Percentiles rank a stretch among this genome's conserved stretches.
These are phyloP conservation scores for Lutraria lutraria DNA, from an alignment of 2,888 invertebrate species.

Conservation along the genomic window DNA sequence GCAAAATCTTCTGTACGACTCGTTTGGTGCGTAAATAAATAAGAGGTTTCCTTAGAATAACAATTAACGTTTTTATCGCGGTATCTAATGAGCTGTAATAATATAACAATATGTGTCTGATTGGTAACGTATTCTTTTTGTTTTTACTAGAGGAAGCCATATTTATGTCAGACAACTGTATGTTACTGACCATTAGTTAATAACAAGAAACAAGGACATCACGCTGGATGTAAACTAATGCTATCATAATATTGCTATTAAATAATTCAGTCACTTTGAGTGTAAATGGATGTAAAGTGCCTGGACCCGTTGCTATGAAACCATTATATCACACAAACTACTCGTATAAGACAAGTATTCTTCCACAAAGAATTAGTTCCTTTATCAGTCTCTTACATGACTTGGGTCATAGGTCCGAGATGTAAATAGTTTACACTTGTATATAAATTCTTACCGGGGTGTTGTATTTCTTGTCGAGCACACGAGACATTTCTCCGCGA, in stretches of 20 bases:
- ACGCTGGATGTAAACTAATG: background rate
- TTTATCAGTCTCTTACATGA: too few species aligned
- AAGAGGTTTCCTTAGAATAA: too few species aligned
- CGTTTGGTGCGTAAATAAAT: too few species aligned
- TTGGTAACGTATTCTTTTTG: background rate
- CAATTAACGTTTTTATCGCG: too few species aligned
- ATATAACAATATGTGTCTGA: background rate
- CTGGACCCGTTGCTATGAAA: background rate
- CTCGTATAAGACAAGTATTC: background rate
- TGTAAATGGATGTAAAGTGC: background rate
- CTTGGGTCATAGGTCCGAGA: too few species aligned
- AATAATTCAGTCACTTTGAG: background rate
- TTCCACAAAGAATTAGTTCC: background rate
- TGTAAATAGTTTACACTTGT: background rate
- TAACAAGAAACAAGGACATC: background rate
- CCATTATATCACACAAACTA: background rate
- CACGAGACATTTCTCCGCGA: background rate
- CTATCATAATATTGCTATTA: background rate
- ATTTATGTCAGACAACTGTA: background rate
- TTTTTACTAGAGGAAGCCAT: background rate
- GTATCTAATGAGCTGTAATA: too few species aligned
- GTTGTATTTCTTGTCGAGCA: background rate
- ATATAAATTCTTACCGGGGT: background rate
- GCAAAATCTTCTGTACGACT: too few species aligned
- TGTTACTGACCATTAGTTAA: background rate